Evolutionary conservation across 2,888 invertebrate species (phyloP).

Genomic region (Apotomis turbidana): DNA sequence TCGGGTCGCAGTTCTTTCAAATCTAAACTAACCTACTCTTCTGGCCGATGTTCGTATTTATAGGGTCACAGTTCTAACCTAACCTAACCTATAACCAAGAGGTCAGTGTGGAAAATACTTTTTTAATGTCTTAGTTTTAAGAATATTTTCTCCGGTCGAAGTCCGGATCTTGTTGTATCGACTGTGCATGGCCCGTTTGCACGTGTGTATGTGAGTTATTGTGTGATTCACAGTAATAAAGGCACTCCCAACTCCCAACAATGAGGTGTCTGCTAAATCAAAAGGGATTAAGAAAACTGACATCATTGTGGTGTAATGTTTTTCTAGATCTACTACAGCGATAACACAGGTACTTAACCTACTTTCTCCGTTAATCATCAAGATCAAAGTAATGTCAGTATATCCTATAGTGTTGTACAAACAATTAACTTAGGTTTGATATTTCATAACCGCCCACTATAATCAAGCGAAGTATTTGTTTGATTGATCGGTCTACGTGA

Average conservation of each 20-base stretch:
- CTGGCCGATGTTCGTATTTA: too few species aligned
- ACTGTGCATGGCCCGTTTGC: too few species aligned
- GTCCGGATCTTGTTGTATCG: too few species aligned
- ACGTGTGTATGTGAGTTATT: background rate
- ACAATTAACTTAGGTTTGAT: background rate
- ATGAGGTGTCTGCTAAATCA: background rate
- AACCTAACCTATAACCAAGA: too few species aligned
- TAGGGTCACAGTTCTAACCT: too few species aligned
- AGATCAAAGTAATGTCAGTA: conserved; percentile 1
- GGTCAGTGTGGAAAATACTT: too few species aligned
- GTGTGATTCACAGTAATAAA: background rate
- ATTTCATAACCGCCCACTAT: background rate
- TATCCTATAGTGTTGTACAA: background rate
- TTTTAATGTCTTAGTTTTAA: too few species aligned
- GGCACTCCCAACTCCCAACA: background rate
- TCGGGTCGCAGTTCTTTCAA: too few species aligned
- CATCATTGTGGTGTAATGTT: background rate
- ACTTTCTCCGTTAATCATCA: conserved; percentile 18
- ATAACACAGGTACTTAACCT: conserved; percentile 12
- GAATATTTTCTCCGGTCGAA: too few species aligned
- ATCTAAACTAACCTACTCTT: too few species aligned
- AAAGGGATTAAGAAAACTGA: background rate
- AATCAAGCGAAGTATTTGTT: background rate
- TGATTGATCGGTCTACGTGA: background rate
- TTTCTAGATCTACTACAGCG: background rate